Conservation (phyloP, 2,113 vertebrate genomes). For the Vireo altiloquus region DNA sequence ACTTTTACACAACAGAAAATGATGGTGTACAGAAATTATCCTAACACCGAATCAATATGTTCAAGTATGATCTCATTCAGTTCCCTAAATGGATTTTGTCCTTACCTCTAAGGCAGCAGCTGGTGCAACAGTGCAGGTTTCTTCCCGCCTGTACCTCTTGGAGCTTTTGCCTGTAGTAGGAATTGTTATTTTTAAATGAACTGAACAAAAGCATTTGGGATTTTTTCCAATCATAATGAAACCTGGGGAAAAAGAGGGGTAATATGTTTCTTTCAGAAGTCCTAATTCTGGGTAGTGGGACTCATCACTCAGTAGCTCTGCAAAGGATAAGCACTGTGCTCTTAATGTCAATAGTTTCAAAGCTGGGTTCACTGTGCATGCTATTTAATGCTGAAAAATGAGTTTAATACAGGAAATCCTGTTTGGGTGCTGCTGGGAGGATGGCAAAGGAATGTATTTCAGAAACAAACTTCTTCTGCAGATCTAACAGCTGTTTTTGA, state of each 20-base stretch:
- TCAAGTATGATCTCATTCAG: not conserved
- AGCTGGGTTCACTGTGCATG: not conserved
- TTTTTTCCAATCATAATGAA: not conserved
- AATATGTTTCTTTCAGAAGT: not conserved
- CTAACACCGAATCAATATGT: not conserved
- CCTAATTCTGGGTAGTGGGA: not conserved
- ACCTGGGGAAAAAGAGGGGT: not conserved
- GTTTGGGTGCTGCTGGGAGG: not conserved
- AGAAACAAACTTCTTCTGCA: not conserved
- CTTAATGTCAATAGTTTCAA: not conserved
- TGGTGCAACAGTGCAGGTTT: not conserved
- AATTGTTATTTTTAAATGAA: not conserved
- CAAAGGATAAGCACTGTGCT: not conserved
- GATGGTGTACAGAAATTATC: not conserved
- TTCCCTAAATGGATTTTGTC: not conserved
- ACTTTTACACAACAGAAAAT: not conserved
- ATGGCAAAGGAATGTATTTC: not conserved
- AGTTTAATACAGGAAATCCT: constrained; percentile 15
- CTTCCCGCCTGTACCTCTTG: not conserved
- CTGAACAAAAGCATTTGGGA: not conserved
- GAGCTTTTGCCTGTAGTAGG: not conserved
- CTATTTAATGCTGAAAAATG: not conserved
- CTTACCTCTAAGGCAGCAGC: not conserved
- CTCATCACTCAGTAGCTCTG: not conserved
- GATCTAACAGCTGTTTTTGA: not conserved